phyloP scores from a whole-genome alignment of 2,888 invertebrate genomes.

The Euphydryas editha region DNA sequence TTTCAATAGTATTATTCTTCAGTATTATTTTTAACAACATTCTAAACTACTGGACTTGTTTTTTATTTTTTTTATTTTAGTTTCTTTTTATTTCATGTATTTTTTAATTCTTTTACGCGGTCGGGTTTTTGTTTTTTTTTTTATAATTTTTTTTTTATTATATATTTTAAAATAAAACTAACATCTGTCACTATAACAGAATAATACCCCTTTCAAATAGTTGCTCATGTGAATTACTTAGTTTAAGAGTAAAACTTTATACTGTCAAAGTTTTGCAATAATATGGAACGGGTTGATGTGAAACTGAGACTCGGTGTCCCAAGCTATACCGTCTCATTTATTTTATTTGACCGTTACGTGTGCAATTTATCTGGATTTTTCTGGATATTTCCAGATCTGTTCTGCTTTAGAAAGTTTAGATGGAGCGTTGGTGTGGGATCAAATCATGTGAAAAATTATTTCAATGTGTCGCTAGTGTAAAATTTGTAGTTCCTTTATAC shows the following conservation, averaged over 20 bases:
- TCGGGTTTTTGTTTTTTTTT: no score
- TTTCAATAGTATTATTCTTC: no score
- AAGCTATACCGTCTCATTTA: conserved; percentile 13
- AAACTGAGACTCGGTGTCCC: conserved; percentile 8
- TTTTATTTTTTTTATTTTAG: no score
- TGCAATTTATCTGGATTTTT: neutral
- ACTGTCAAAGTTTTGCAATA: conserved; percentile 15
- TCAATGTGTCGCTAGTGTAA: neutral
- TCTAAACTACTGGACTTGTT: no score
- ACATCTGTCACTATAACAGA: neutral
- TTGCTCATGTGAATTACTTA: conserved; percentile 10
- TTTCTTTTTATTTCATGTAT: no score
- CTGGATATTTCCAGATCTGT: neutral
- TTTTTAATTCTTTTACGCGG: no score
- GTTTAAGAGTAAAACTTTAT: conserved; percentile 22
- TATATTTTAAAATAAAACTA: no score
- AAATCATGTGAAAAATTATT: neutral
- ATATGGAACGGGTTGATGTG: conserved; percentile 10
- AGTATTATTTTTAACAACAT: no score
- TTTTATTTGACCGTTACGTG: conserved; percentile 5
- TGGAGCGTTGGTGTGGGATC: neutral
- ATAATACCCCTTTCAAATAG: conserved; percentile 3
- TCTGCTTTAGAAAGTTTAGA: neutral
- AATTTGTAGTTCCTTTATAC: neutral
- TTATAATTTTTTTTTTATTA: no score